These are phyloP conservation scores for Lochmaea capreae DNA, from an alignment of 2,888 invertebrate genomes.

Conservation along the genomic window DNA sequence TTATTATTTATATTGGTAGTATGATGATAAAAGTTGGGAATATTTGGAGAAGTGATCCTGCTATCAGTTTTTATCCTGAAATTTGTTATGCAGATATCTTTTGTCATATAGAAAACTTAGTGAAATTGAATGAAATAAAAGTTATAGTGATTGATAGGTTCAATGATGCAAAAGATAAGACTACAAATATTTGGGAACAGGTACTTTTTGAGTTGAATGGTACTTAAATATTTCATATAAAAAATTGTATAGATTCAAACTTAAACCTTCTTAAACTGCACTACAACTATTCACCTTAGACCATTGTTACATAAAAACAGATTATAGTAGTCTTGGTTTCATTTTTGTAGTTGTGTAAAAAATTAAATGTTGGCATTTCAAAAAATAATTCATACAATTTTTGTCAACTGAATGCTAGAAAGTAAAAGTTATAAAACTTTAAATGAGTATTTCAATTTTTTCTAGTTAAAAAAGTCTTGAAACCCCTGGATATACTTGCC, in stretches of 20 bases:
- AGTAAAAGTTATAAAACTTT: too few relatives aligned
- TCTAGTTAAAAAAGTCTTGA: too few relatives aligned
- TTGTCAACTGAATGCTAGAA: too few relatives aligned
- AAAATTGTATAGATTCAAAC: neutral
- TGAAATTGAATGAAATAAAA: conserved; percentile 62
- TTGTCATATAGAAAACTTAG: conserved; percentile 64
- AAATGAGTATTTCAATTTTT: too few relatives aligned
- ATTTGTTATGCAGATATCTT: conserved; percentile 69
- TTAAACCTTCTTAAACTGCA: neutral
- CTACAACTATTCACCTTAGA: too few relatives aligned
- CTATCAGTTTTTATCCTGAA: conserved; percentile 61
- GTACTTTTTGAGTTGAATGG: conserved; percentile 45
- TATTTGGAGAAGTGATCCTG: conserved; percentile 61
- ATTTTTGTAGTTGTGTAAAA: too few relatives aligned
- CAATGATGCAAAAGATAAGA: conserved; percentile 62
- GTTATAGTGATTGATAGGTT: conserved; percentile 66
- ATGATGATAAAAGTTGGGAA: conserved; percentile 62
- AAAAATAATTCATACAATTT: too few relatives aligned
- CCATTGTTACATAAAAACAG: too few relatives aligned
- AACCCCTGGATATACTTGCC: too few relatives aligned
- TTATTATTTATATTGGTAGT: conserved; percentile 65
- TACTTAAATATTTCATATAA: neutral
- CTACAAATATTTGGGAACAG: conserved; percentile 65
- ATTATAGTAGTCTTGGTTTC: too few relatives aligned
- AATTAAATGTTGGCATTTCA: too few relatives aligned